Evolutionary conservation across 2,797 vertebrate species (phyloP), one percentile per base, ranked within the genome.

Genomic region (Sebastiscus tertius): DNA sequence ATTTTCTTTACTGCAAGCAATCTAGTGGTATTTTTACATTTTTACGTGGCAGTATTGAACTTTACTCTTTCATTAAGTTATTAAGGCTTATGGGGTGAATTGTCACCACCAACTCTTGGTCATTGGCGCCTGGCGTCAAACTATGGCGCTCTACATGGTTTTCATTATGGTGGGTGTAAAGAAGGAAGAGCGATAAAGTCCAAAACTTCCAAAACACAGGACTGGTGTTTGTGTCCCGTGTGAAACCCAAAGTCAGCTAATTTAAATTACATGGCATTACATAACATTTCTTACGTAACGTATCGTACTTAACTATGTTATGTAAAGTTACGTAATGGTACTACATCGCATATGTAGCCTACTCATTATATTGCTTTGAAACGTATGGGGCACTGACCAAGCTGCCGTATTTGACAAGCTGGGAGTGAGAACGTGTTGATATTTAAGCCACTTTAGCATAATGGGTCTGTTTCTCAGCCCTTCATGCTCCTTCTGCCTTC

Each of bases 151-250:
- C 16, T n/a, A n/a, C 9, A 10, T n/a, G 8, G 49, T n/a, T 0
- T 22, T 11, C 0, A 0, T n/a, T 54, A 54, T n/a, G 49, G 0
- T n/a, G 20, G 20, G 0, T 0, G 49, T n/a, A n/a, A 54, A 54
- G 49, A 54, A 54, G 20, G 20, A 54, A 22, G 49, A 1, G 49
- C 0, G 4, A 54, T 54, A n/a, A 1, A n/a, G 49, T 54, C 20
- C 9, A 54, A 54, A 54, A n/a, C 49, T 9, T 54, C 49, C 20
- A 54, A 52, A 52, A 52, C 49, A 54, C 46, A 49, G 1, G 46
- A 20, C 46, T 0, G 18, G 3, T 54, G 20, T 52, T 52, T 8
- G 42, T 42, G 39, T 42, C 13, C 39, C 2, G 39, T 49, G 1
- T 49, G 18, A 49, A 49, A 8, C 46, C 46, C 20, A 54, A 54